A percentile compares a stretch with the other conserved stretches of the same genome.
These are phyloP conservation scores for Odontocolon sp. DNA, from an alignment of 2,888 invertebrate genomes.

Conservation along the genomic window DNA sequence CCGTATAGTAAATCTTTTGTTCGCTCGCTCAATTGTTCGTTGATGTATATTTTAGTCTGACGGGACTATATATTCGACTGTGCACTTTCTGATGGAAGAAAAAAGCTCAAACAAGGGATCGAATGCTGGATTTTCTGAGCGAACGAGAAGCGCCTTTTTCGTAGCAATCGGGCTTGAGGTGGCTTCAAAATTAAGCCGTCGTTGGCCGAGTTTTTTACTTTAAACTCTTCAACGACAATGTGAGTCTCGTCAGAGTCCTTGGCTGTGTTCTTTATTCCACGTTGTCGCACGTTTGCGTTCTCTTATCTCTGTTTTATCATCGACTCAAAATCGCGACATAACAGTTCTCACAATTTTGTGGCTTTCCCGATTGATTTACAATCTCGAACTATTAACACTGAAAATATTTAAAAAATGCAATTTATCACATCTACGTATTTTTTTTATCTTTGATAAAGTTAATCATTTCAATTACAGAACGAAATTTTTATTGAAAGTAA, in stretches of 20 bases:
- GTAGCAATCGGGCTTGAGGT: conserved; percentile 15
- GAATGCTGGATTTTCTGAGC: conserved; percentile 2
- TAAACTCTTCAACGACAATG: conserved; percentile 25
- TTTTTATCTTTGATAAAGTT: too few relatives aligned
- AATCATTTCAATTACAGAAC: too few relatives aligned
- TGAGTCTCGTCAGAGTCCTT: conserved; percentile 8
- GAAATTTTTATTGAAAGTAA: too few relatives aligned
- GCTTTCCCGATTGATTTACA: too few relatives aligned
- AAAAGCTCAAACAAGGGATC: not conserved
- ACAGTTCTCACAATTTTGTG: not conserved
- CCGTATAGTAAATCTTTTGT: not conserved
- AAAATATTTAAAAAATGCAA: too few relatives aligned
- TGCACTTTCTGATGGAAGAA: too few relatives aligned
- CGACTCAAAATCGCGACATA: not conserved
- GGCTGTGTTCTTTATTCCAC: not conserved
- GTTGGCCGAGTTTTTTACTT: conserved; percentile 53
- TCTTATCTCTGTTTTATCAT: not conserved
- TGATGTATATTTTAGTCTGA: too few relatives aligned
- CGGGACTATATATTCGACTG: too few relatives aligned
- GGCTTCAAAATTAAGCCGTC: conserved; percentile 54
- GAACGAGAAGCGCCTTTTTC: conserved; percentile 13
- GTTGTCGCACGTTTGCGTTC: not conserved
- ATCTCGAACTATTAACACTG: too few relatives aligned
- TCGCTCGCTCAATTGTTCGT: too few relatives aligned
- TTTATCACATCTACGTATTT: too few relatives aligned